These are phyloP conservation scores for Dysmachus trigonus DNA, from an alignment of 2,888 invertebrate species.

Conservation along the genomic window DNA sequence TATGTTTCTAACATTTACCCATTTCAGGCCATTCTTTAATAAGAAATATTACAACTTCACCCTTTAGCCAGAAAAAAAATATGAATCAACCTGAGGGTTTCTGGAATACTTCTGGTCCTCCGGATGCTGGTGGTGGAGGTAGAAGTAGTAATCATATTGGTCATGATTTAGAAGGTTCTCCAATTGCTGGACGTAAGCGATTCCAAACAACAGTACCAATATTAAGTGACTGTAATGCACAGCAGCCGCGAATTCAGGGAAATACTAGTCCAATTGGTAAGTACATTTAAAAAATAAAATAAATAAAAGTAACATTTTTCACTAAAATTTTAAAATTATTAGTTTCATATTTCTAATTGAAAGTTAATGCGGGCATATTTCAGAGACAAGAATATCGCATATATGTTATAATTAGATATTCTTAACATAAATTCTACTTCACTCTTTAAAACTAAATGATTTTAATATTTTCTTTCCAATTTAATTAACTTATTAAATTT, in stretches of 20 bases:
- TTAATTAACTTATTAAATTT: too few species aligned
- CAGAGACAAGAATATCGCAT: too few species aligned
- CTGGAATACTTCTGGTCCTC: constrained; percentile 53
- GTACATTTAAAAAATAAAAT: not conserved
- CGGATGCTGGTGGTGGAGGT: constrained; percentile 53
- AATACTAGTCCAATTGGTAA: constrained; percentile 77
- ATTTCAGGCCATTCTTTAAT: constrained; percentile 59
- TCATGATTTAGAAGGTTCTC: constrained; percentile 47
- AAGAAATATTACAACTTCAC: constrained; percentile 62
- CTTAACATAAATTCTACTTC: too few species aligned
- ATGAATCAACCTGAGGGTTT: constrained; percentile 51
- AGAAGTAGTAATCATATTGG: constrained; percentile 41
- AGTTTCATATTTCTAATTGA: not conserved
- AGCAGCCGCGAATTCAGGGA: constrained; percentile 65
- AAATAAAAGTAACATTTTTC: not conserved
- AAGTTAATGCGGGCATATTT: too few species aligned
- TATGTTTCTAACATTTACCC: not conserved
- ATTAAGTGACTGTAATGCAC: constrained; percentile 53
- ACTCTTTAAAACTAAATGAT: too few species aligned
- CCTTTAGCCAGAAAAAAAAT: constrained; percentile 63
- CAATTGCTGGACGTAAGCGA: constrained; percentile 53
- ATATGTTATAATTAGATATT: too few species aligned
- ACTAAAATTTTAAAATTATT: not conserved
- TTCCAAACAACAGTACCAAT: constrained; percentile 54
- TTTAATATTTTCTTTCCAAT: too few species aligned